A percentile compares a stretch with the other conserved stretches of the same genome.
Conservation (phyloP, 64 coral and sea anemone species). For the Exaiptasia diaphana region DNA sequence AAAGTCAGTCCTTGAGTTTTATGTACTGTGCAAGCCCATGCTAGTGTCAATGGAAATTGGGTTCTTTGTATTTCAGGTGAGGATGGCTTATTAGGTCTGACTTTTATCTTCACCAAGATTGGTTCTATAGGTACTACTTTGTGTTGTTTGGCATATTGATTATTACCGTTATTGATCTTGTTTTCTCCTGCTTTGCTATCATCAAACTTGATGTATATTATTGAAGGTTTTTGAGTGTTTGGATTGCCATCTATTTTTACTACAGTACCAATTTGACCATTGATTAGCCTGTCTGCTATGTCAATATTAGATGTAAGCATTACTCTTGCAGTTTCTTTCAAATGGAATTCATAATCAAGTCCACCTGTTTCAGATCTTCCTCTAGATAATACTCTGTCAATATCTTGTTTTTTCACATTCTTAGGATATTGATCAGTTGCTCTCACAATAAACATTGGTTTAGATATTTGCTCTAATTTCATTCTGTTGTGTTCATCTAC, state of each 20-base stretch:
- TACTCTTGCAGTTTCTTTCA: slow-evolving; percentile 20
- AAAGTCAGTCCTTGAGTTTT: slow-evolving; percentile 43
- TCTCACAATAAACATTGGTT: slow-evolving; percentile 27
- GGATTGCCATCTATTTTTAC: background rate
- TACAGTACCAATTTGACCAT: slow-evolving; percentile 24
- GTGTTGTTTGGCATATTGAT: background rate
- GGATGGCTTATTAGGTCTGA: background rate
- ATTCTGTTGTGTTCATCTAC: slow-evolving; percentile 18
- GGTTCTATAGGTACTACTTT: slow-evolving; percentile 2
- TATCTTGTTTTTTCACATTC: slow-evolving; percentile 47
- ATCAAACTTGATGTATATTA: background rate
- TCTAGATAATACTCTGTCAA: slow-evolving; percentile 42
- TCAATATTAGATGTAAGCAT: slow-evolving; percentile 20
- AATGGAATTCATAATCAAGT: slow-evolving; percentile 26
- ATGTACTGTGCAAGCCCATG: slow-evolving; percentile 4
- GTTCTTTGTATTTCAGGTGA: slow-evolving; percentile 29
- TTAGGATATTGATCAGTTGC: slow-evolving; percentile 43
- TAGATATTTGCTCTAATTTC: slow-evolving; percentile 10
- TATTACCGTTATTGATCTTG: background rate
- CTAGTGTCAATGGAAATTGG: background rate
- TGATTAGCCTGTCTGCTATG: slow-evolving; percentile 16
- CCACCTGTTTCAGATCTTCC: slow-evolving; percentile 49
- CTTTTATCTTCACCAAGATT: slow-evolving; percentile 12
- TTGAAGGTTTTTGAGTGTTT: slow-evolving; percentile 11
- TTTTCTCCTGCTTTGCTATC: background rate